These are phyloP conservation scores for Nerophis ophidion DNA, from an alignment of 2,113 vertebrate species.

Conservation along the genomic window DNA sequence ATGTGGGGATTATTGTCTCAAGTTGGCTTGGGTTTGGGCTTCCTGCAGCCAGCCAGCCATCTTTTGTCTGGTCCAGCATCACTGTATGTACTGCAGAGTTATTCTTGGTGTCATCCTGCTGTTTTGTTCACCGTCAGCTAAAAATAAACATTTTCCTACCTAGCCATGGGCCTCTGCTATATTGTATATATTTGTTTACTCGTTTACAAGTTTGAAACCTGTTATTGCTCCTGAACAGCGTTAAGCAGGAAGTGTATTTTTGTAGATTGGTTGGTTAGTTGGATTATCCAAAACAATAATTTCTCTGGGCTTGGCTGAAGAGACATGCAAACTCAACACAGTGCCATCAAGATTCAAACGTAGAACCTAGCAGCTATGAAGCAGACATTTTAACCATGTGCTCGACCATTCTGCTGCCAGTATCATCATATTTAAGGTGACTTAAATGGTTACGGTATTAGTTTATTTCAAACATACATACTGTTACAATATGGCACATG, in stretches of 20 bases:
- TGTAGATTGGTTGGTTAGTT: neutral
- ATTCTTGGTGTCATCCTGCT: slow-evolving; percentile 54
- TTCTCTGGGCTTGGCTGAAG: too few species aligned
- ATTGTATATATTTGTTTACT: slow-evolving; percentile 38
- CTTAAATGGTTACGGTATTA: too few species aligned
- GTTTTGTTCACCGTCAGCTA: slow-evolving; percentile 51
- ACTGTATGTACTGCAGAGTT: slow-evolving; percentile 35
- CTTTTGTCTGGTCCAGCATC: slow-evolving; percentile 33
- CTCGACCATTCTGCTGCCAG: too few species aligned
- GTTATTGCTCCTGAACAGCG: slow-evolving; percentile 4
- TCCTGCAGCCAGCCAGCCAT: slow-evolving; percentile 34
- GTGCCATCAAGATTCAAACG: too few species aligned
- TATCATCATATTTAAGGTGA: too few species aligned
- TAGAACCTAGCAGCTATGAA: too few species aligned
- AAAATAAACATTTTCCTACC: slow-evolving; percentile 48
- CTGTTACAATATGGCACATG: too few species aligned
- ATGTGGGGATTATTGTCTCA: slow-evolving; percentile 42
- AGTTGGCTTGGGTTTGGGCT: slow-evolving; percentile 33
- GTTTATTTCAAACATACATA: too few species aligned
- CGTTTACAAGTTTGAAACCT: slow-evolving; percentile 12
- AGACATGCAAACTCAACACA: too few species aligned
- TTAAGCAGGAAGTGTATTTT: neutral
- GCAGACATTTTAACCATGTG: too few species aligned
- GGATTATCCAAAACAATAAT: neutral
- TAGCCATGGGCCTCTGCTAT: slow-evolving; percentile 15